Conservation (phyloP, 35 echinoderm and acorn worm genomes). For the Anneissia japonica region DNA sequence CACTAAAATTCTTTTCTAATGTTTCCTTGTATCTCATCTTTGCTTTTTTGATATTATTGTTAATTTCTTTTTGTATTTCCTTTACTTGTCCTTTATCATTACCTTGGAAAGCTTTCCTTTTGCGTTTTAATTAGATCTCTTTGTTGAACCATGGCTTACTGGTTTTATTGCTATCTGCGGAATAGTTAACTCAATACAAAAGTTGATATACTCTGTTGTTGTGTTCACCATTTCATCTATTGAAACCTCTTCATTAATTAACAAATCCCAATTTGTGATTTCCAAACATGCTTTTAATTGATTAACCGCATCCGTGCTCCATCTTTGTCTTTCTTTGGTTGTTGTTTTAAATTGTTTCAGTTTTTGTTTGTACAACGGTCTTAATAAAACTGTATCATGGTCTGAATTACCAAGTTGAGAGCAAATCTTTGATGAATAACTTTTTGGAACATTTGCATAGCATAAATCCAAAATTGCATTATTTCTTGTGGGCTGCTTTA, state of each 20-base stretch:
- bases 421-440: slow-evolving; percentile 11
- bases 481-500: slow-evolving; percentile 5
- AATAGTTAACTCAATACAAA: slow-evolving; percentile 4
- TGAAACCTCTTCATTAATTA: not conserved
- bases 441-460: slow-evolving; percentile 32
- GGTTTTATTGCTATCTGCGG: not conserved
- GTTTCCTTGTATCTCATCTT: slow-evolving; percentile 2
- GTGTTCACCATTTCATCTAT: slow-evolving; percentile 18
- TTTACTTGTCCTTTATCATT: not conserved
- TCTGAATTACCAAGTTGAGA: slow-evolving; percentile 43
- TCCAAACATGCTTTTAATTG: slow-evolving; percentile 23
- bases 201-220: slow-evolving; percentile 1
- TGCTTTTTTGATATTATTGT: not conserved
- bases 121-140: not conserved
- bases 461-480: slow-evolving; percentile 20
- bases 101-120: slow-evolving; percentile 1
- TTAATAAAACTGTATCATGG: slow-evolving; percentile 39
- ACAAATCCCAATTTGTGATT: slow-evolving; percentile 29
- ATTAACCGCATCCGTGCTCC: slow-evolving; percentile 20
- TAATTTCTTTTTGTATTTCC: not conserved
- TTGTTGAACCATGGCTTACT: slow-evolving; percentile 12
- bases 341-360: slow-evolving; percentile 1
- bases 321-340: slow-evolving; percentile 9
- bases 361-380: slow-evolving; percentile 15
- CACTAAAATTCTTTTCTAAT: slow-evolving; percentile 2